These are phyloP conservation scores for Carassius carassius DNA, from an alignment of 2,113 vertebrate genomes.

Conservation along the genomic window DNA sequence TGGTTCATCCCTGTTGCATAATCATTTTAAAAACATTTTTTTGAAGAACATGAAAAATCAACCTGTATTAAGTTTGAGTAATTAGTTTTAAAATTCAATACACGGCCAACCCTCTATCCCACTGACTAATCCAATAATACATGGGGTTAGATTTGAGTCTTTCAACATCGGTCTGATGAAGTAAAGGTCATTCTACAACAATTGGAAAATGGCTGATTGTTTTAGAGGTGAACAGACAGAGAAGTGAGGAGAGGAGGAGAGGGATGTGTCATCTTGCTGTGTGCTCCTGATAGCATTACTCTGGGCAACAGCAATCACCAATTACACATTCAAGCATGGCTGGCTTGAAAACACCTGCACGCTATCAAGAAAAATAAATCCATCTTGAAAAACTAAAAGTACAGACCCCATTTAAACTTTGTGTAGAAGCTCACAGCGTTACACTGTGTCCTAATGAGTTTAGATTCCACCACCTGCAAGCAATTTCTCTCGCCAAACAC, in stretches of 20 bases:
- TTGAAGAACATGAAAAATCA: neutral
- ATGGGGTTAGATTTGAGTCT: neutral
- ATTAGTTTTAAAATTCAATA: neutral
- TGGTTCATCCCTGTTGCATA: neutral
- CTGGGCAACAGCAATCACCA: neutral
- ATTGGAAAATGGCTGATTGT: neutral
- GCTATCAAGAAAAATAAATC: neutral
- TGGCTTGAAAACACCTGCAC: constrained; percentile 12
- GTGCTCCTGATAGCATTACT: constrained; percentile 5
- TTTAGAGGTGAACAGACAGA: neutral
- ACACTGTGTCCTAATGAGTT: neutral
- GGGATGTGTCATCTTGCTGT: neutral
- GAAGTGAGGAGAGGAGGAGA: neutral
- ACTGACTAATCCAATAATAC: constrained; percentile 17
- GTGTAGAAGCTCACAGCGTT: neutral
- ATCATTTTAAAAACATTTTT: neutral
- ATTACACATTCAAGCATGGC: neutral
- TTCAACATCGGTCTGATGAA: neutral
- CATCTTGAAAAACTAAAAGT: neutral
- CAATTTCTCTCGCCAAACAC: neutral
- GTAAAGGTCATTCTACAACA: constrained; percentile 11
- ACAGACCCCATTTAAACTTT: neutral
- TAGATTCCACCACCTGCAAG: neutral
- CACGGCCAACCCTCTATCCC: neutral
- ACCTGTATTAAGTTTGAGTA: neutral